A percentile compares a stretch with the other conserved stretches of the same genome.
Conservation (phyloP, 2,797 vertebrate genomes). For the Pteronotus mesoamericanus region DNA sequence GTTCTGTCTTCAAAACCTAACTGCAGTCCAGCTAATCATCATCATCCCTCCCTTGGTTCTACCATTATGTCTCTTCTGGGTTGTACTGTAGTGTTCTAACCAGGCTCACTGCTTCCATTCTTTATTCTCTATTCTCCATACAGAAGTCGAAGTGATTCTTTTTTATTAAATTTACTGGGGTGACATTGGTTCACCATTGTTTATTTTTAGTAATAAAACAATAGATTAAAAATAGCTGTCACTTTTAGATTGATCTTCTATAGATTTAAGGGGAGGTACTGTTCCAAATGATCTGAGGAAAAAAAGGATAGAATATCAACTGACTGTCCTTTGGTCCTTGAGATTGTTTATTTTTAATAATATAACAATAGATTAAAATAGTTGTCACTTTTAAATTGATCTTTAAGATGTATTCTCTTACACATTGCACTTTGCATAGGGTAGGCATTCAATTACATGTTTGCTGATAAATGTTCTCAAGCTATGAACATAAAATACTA, state of each 20-base stretch:
- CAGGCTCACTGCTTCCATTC: not conserved
- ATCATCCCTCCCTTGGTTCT: not conserved
- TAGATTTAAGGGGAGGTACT: not conserved
- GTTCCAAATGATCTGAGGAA: slow-evolving; percentile 25
- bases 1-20: not conserved
- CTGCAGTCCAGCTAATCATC: not conserved
- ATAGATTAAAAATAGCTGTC: not conserved
- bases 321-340: slow-evolving; percentile 12
- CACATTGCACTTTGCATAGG: not conserved
- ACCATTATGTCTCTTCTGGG: not conserved
- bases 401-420: slow-evolving; percentile 28
- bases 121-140: not conserved
- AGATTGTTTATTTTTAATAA: slow-evolving; percentile 44
- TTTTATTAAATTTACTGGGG: not conserved
- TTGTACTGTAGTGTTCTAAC: not conserved
- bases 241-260: not conserved
- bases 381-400: slow-evolving; percentile 28
- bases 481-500: not conserved
- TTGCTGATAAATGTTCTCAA: slow-evolving; percentile 10
- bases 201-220: not conserved
- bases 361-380: slow-evolving; percentile 14
- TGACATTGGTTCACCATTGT: not conserved
- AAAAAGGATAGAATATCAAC: slow-evolving; percentile 40
- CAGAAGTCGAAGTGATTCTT: not conserved
- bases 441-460: not conserved